These are phyloP conservation scores for Drosophila albomicans DNA, from an alignment of 1,140 invertebrate genomes.

Conservation along the genomic window DNA sequence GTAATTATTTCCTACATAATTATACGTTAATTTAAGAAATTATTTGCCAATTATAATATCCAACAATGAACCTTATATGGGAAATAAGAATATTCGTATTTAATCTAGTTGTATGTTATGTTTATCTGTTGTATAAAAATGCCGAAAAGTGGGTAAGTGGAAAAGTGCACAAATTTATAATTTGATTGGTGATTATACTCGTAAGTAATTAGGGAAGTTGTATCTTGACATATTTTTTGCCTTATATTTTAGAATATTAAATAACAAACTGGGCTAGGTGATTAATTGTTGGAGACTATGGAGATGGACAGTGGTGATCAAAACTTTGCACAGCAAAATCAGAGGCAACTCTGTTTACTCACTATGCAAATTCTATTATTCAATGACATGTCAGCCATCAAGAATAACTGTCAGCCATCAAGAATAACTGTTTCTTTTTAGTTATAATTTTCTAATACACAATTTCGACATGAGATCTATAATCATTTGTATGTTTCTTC, in stretches of 20 bases:
- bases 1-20: no score
- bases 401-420: conserved; percentile 80
- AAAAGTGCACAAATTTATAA: conserved; percentile 46
- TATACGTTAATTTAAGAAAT: no score
- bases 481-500: background rate
- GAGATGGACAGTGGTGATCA: background rate
- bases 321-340: conserved; percentile 71
- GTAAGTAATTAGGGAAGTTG: conserved; percentile 8
- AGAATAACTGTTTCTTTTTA: conserved; percentile 1
- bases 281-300: conserved; percentile 1
- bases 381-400: conserved; percentile 82
- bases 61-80: no score
- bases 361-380: conserved; percentile 84
- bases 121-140: conserved; percentile 59
- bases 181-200: conserved; percentile 41
- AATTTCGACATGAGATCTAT: background rate
- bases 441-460: no score
- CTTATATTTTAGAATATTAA: conserved; percentile 71
- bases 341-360: conserved; percentile 56
- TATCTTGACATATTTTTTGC: conserved; percentile 10
- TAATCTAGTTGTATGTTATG: no score
- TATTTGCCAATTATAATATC: no score
- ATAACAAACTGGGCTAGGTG: conserved; percentile 67
- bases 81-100: no score
- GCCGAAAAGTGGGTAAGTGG: conserved; percentile 34